A percentile compares a stretch with the other conserved stretches of the same genome.
These are phyloP conservation scores for Arenicola marina DNA, from an alignment of 2,888 invertebrate species.

Conservation along the genomic window DNA sequence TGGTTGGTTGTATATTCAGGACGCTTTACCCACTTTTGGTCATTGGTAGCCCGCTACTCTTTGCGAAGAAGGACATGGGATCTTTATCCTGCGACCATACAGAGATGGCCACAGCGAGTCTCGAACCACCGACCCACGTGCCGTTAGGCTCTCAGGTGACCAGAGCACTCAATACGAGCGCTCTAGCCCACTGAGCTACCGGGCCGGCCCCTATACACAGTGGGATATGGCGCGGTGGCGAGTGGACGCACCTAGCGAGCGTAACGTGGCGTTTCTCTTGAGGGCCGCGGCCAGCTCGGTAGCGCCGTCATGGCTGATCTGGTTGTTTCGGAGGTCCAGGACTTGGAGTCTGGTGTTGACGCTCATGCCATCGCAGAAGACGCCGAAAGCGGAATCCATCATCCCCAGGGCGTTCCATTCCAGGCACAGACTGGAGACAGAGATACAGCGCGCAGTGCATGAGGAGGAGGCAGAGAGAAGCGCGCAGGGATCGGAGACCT, in stretches of 20 bases:
- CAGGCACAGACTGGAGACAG: constrained; percentile 51
- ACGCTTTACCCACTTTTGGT: too few relatives aligned
- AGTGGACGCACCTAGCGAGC: constrained; percentile 4
- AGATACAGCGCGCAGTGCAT: background rate
- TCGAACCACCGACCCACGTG: too few relatives aligned
- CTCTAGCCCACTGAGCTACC: too few relatives aligned
- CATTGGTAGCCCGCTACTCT: too few relatives aligned
- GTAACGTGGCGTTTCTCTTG: constrained; percentile 47
- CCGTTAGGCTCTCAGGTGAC: too few relatives aligned
- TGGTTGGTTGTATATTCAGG: too few relatives aligned
- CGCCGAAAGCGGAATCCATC: constrained; percentile 56
- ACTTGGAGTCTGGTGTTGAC: constrained; percentile 49
- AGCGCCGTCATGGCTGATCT: constrained; percentile 58
- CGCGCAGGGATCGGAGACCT: background rate
- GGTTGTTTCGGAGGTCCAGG: constrained; percentile 60
- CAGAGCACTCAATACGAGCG: too few relatives aligned
- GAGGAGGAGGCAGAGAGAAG: background rate
- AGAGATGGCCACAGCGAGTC: too few relatives aligned
- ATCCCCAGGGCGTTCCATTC: constrained; percentile 62
- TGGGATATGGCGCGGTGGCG: too few relatives aligned
- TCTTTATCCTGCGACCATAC: too few relatives aligned
- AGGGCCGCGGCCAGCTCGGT: constrained; percentile 52
- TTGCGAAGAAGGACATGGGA: too few relatives aligned
- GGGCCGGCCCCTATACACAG: too few relatives aligned
- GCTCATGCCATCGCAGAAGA: constrained; percentile 59